Base-by-base conservation (phyloP, 2,113 vertebrate species). In the Cisticola juncidis region DNA sequence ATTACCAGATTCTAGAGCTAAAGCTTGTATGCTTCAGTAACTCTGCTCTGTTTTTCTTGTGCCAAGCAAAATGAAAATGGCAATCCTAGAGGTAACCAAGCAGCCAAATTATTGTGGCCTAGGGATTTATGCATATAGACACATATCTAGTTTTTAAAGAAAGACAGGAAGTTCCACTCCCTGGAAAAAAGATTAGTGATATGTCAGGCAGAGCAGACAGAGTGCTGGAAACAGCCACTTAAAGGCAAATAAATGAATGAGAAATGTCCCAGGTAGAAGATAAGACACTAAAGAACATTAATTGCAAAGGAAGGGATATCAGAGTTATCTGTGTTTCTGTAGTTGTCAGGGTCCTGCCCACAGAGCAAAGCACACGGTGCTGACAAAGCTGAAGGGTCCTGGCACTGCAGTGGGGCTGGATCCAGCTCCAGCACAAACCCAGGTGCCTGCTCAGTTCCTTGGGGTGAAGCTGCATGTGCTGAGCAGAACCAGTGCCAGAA, bases 101-200 rank as follows among this genome's bases (percentile, higher is more conserved):
- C 68, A 83, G 69, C 47, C 51, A 88, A 20, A 62, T 86, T 62
- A 83, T 25, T 77, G 35, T 81, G 57, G 36, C 31, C 72, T 69
- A 61, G 50, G 56, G 51, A 88, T 92, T 83, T 92, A 42, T 82
- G 35, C 44, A 58, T 65, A 40, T 14, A 78, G 50, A 53, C 77
- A 65, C 25, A 38, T 70, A 95, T 62, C 89, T 58, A 54, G 14
- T 70, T 90, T 90, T 86, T 72, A 82, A 85, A 90, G 54, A 62
- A 86, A 92, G 76, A 9, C 88, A 81, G 91, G 86, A 96, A 94
- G 91, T 92, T 92, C 86, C 80, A 83, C 68, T 93, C 80, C 80
- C 93, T 1, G 64, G 92, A 97, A 95, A 95, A 94, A 93, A 94
- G 92, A 88, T 94, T 93, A 92, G 56, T 29, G 22, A 36, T 61